Percentiles rank a stretch among this genome's conserved stretches.
Conservation (phyloP, 2,113 vertebrate species). For the Andinoacara biseriatus region DNA sequence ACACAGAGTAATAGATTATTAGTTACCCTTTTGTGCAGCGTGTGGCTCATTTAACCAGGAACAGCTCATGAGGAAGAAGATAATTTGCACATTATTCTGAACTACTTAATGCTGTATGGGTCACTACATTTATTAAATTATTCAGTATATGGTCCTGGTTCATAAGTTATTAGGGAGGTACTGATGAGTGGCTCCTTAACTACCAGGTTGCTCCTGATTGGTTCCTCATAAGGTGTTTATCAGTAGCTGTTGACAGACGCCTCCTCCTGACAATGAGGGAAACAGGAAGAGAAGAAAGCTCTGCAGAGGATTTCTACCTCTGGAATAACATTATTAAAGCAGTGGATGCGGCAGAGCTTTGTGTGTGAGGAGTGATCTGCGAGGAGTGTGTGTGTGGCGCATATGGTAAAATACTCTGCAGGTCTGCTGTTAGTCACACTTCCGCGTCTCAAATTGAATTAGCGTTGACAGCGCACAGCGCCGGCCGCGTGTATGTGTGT, state of each 20-base stretch:
- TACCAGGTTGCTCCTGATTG: neutral
- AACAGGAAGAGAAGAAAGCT: constrained; percentile 23
- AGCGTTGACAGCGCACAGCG: constrained; percentile 87
- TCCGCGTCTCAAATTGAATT: constrained; percentile 92
- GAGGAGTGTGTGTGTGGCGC: constrained; percentile 63
- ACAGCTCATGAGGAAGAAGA: too few relatives aligned
- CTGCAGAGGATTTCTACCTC: constrained; percentile 32
- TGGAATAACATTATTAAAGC: constrained; percentile 32
- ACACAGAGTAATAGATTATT: too few relatives aligned
- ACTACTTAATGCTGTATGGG: too few relatives aligned
- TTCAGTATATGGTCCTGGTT: neutral
- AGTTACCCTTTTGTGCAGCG: too few relatives aligned
- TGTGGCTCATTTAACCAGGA: neutral
- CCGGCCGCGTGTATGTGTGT: constrained; percentile 80
- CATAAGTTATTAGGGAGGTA: neutral
- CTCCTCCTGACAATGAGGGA: constrained; percentile 15
- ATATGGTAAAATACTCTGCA: constrained; percentile 88
- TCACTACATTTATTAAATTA: neutral
- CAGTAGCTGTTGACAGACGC: constrained; percentile 46
- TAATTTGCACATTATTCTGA: neutral
- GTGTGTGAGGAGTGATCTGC: constrained; percentile 18
- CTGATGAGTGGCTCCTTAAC: neutral
- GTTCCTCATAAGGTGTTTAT: constrained; percentile 24
- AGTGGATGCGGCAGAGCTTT: constrained; percentile 16
- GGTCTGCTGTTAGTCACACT: constrained; percentile 87